Conservation (phyloP, 2,113 vertebrate species). For the Hippocampus mohnikei region DNA sequence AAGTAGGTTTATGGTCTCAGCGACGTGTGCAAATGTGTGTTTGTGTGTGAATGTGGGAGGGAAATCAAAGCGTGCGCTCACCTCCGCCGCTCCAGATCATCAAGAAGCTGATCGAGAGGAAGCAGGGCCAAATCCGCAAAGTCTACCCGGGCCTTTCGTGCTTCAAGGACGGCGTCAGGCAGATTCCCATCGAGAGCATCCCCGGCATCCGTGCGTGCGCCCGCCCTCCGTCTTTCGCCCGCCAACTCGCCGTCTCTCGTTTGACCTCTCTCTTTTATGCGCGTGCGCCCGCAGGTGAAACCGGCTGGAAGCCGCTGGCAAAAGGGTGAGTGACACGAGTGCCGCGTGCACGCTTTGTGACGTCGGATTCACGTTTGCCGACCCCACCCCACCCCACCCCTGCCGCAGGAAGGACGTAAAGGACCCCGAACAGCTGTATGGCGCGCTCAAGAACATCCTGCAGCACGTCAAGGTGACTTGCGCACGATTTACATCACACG, state of each 20-base stretch:
- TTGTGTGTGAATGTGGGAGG: no score
- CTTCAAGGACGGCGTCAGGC: conserved; percentile 97
- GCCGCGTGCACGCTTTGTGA: neutral
- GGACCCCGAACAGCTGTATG: conserved; percentile 94
- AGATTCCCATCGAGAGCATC: conserved; percentile 98
- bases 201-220: conserved; percentile 92
- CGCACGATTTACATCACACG: neutral
- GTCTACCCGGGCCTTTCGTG: conserved; percentile 98
- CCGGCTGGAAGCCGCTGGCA: conserved; percentile 92
- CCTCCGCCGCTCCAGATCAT: conserved; percentile 79
- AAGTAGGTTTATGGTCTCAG: no score
- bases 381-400: neutral
- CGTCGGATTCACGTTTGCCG: neutral
- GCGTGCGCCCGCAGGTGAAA: conserved; percentile 80
- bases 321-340: conserved; percentile 75
- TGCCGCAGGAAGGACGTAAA: conserved; percentile 86
- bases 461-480: conserved; percentile 92
- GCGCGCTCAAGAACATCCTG: conserved; percentile 89
- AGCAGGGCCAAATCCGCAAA: conserved; percentile 96
- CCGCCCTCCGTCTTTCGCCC: neutral
- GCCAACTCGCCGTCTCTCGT: neutral
- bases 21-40: no score
- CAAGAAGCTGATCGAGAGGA: conserved; percentile 97
- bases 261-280: conserved; percentile 12
- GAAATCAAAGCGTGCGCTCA: no score